Conservation (phyloP, 2,888 invertebrate genomes). For the Onthophagus sagittarius region DNA sequence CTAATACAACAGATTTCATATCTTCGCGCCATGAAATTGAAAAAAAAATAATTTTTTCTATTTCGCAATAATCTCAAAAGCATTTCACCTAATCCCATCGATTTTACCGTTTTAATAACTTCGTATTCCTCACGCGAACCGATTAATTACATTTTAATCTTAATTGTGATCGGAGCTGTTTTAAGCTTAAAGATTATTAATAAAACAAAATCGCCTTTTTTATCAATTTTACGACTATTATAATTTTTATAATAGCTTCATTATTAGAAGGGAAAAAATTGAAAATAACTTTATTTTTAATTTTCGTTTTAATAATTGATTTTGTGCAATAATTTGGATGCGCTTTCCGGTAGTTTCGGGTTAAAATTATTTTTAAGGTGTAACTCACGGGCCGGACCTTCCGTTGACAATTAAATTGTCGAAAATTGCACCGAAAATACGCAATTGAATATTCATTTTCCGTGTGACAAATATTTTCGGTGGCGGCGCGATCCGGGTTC, state of each 20-base stretch:
- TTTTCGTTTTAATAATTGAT: background rate
- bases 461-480: conserved; percentile 4
- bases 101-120: background rate
- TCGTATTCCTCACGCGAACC: background rate
- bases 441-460: conserved; percentile 10
- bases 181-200: background rate
- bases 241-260: no score
- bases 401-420: conserved; percentile 1
- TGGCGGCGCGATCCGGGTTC: background rate
- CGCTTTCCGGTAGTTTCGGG: background rate
- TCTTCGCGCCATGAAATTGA: no score
- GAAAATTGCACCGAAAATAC: conserved; percentile 7
- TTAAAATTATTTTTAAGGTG: background rate
- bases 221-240: background rate
- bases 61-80: background rate
- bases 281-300: no score
- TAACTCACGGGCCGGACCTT: background rate
- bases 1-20: no score
- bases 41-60: no score
- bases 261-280: no score
- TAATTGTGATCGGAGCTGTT: background rate
- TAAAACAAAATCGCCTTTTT: background rate
- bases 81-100: background rate
- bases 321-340: background rate
- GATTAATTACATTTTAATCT: background rate